phyloP scores from a whole-genome alignment of 2,888 invertebrate genomes.

The Amphipyra tragopoginis region DNA sequence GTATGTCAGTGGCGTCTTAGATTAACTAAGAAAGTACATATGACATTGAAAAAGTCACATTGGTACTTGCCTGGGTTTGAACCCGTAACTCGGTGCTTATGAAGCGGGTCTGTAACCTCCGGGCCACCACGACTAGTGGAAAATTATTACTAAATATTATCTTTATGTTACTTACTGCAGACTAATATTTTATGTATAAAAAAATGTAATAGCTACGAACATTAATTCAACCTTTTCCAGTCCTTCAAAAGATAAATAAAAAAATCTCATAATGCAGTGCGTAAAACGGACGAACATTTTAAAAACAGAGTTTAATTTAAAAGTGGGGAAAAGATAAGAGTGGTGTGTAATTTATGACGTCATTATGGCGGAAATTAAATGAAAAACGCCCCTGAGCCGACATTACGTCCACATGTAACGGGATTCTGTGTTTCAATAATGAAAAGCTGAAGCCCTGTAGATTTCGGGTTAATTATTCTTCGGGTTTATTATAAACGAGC shows the following conservation, averaged over 20 bases:
- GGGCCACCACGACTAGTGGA: too few species aligned
- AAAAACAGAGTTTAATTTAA: slow-evolving; percentile 74
- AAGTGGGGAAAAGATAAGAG: slow-evolving; percentile 78
- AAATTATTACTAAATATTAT: too few species aligned
- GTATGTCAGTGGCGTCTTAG: too few species aligned
- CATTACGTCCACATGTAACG: slow-evolving; percentile 65
- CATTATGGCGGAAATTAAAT: slow-evolving; percentile 80
- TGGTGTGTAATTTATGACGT: slow-evolving; percentile 76
- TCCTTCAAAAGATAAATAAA: slow-evolving; percentile 50
- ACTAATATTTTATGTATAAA: not conserved
- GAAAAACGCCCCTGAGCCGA: slow-evolving; percentile 70
- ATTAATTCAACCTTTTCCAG: slow-evolving; percentile 27
- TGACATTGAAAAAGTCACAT: too few species aligned
- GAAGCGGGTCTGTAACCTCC: too few species aligned
- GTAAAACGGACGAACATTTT: slow-evolving; percentile 61
- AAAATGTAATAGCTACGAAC: slow-evolving; percentile 8
- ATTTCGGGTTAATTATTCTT: slow-evolving; percentile 25
- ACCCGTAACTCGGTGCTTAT: too few species aligned
- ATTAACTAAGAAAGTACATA: too few species aligned
- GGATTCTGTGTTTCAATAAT: slow-evolving; percentile 61
- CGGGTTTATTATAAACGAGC: too few species aligned
- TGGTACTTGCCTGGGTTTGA: too few species aligned
- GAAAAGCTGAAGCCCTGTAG: slow-evolving; percentile 42
- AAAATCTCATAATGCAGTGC: slow-evolving; percentile 56
- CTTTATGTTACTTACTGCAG: too few species aligned